A percentile compares a stretch with the other conserved stretches of the same genome.
phyloP scores from a whole-genome alignment of 2,888 invertebrate species.

The Silvanus unidentatus region DNA sequence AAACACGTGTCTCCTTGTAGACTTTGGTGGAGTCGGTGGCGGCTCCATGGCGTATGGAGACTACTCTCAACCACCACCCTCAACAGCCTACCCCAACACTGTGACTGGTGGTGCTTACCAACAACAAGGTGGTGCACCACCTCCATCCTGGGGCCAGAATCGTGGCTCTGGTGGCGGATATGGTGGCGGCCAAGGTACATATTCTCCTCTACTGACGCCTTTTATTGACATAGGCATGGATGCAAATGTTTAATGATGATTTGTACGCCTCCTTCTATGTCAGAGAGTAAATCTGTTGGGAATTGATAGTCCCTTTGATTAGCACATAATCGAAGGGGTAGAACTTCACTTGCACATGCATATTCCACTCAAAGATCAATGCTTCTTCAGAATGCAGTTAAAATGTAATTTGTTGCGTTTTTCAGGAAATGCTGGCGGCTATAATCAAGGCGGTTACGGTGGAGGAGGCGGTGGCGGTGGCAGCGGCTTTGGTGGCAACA shows the following conservation, averaged over 20 bases:
- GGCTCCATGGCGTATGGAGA: conserved; percentile 28
- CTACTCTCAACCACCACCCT: conserved; percentile 41
- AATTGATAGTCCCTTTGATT: conserved; percentile 43
- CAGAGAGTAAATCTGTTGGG: conserved; percentile 33
- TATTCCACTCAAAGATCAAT: too few species aligned
- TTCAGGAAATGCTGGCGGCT: conserved; percentile 7
- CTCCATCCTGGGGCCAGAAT: conserved; percentile 30
- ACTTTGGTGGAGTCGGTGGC: conserved; percentile 14
- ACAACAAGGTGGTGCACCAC: conserved; percentile 15
- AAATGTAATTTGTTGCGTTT: not conserved
- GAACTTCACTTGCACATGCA: conserved; percentile 36
- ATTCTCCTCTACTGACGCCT: conserved; percentile 6
- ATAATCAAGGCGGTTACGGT: conserved; percentile 25
- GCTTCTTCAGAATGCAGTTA: not conserved
- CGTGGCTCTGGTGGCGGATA: conserved; percentile 25
- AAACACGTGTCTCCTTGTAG: too few species aligned
- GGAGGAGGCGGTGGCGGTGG: conserved; percentile 33
- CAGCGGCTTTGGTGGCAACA: conserved; percentile 41
- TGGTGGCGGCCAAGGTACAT: conserved; percentile 33
- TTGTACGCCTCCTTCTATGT: conserved; percentile 40
- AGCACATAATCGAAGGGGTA: conserved; percentile 37
- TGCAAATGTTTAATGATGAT: conserved; percentile 24
- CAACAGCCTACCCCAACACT: conserved; percentile 30
- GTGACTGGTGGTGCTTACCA: conserved; percentile 15
- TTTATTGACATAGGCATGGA: conserved; percentile 42